Conservation (phyloP, 2,888 invertebrate genomes). For the Clivina fossor region DNA sequence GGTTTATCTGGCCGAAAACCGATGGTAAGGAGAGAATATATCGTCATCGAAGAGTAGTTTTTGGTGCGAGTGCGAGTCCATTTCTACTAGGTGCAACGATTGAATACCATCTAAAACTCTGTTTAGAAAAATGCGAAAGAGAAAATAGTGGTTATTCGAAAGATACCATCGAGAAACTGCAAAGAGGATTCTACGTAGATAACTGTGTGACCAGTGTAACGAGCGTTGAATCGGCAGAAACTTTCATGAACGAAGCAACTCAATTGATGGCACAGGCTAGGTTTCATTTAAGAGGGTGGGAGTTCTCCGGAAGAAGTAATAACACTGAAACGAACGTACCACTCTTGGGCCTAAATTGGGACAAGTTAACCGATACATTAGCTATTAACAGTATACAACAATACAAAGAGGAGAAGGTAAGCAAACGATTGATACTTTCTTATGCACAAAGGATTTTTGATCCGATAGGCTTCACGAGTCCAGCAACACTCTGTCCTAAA, state of each 20-base stretch:
- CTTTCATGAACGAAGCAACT: too few species aligned
- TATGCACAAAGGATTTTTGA: slow-evolving; percentile 38
- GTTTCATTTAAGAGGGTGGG: too few species aligned
- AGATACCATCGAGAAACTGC: slow-evolving; percentile 1
- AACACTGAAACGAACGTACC: too few species aligned
- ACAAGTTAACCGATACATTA: too few species aligned
- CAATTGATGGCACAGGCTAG: too few species aligned
- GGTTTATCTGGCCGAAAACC: slow-evolving; percentile 39
- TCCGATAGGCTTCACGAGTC: slow-evolving; percentile 39
- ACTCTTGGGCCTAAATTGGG: too few species aligned
- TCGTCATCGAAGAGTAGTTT: slow-evolving; percentile 6
- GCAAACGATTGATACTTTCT: slow-evolving; percentile 3
- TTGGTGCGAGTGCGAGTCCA: not conserved
- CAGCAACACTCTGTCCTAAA: slow-evolving; percentile 38
- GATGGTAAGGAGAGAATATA: not conserved
- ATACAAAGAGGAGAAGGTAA: not conserved
- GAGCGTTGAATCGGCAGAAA: too few species aligned
- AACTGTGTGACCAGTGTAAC: too few species aligned
- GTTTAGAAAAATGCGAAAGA: slow-evolving; percentile 25
- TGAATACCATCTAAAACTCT: not conserved
- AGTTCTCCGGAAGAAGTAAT: too few species aligned
- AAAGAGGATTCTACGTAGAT: too few species aligned
- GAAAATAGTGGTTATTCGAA: not conserved
- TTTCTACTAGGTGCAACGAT: slow-evolving; percentile 6
- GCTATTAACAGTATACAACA: too few species aligned